These are phyloP conservation scores for Neocrepidodera transversa DNA, from an alignment of 2,888 invertebrate species.

Conservation along the genomic window DNA sequence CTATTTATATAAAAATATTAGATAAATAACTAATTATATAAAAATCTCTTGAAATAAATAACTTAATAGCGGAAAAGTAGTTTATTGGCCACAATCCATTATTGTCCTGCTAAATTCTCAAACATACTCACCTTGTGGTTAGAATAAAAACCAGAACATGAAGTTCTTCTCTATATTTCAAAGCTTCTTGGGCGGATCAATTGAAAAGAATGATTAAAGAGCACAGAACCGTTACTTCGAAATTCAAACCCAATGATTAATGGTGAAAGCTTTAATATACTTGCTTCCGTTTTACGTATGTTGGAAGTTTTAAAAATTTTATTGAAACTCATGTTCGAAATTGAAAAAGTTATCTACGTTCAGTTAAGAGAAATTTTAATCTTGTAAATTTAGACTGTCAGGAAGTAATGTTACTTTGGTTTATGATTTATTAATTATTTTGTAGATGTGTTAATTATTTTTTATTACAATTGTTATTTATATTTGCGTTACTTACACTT, in stretches of 20 bases:
- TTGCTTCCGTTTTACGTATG: not conserved
- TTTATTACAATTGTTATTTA: no score
- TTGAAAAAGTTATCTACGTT: not conserved
- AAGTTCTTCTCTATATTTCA: not conserved
- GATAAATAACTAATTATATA: no score
- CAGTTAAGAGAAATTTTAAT: no score
- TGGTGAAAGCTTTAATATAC: conserved; percentile 3
- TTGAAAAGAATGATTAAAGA: conserved; percentile 10
- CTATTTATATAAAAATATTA: no score
- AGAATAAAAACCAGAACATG: not conserved
- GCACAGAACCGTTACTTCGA: conserved; percentile 1
- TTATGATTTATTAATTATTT: no score
- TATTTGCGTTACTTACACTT: no score
- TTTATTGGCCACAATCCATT: no score
- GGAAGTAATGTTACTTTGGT: no score
- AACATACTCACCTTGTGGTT: not conserved
- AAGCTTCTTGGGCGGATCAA: not conserved
- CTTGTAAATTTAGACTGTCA: no score
- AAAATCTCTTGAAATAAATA: no score
- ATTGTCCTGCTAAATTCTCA: not conserved
- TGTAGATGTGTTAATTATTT: no score
- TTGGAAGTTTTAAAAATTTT: not conserved
- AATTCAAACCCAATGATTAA: conserved; percentile 3
- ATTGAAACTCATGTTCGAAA: not conserved
- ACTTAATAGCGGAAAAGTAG: no score